Percentiles rank a stretch among this genome's conserved stretches.
These are phyloP conservation scores for Halocynthia aurantium DNA, from an alignment of 23 tunicate species.

Conservation along the genomic window DNA sequence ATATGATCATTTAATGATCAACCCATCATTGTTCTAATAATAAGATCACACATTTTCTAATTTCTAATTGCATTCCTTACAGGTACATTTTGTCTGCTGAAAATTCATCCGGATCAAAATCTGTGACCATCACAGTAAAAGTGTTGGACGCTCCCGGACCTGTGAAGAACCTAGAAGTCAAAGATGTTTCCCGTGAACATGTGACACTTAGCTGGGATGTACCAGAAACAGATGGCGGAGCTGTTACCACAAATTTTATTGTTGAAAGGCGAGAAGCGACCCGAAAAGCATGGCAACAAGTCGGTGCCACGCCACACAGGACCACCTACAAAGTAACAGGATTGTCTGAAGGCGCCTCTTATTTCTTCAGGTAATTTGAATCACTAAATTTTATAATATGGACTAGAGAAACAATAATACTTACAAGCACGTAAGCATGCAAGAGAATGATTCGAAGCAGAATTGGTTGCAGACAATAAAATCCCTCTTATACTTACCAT, in stretches of 20 bases:
- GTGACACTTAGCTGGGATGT: constrained; percentile 69
- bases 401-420: background rate
- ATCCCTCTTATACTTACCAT: background rate
- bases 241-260: constrained; percentile 55
- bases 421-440: too few relatives aligned
- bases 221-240: constrained; percentile 71
- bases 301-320: constrained; percentile 43
- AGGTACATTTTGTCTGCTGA: constrained; percentile 64
- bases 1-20: too few relatives aligned
- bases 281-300: constrained; percentile 76
- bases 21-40: background rate
- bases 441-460: too few relatives aligned
- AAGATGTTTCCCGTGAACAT: constrained; percentile 59
- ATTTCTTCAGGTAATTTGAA: constrained; percentile 32
- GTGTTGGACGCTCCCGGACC: constrained; percentile 90
- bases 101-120: constrained; percentile 68
- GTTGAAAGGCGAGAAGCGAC: constrained; percentile 93
- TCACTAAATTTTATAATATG: background rate
- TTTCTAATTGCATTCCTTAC: background rate
- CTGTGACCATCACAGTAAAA: constrained; percentile 66
- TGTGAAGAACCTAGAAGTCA: constrained; percentile 41
- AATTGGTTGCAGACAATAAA: too few relatives aligned
- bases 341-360: constrained; percentile 78
- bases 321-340: constrained; percentile 65
- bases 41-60: background rate